phyloP scores from a whole-genome alignment of 1,140 invertebrate genomes.

The Adoxophyes honmai region DNA sequence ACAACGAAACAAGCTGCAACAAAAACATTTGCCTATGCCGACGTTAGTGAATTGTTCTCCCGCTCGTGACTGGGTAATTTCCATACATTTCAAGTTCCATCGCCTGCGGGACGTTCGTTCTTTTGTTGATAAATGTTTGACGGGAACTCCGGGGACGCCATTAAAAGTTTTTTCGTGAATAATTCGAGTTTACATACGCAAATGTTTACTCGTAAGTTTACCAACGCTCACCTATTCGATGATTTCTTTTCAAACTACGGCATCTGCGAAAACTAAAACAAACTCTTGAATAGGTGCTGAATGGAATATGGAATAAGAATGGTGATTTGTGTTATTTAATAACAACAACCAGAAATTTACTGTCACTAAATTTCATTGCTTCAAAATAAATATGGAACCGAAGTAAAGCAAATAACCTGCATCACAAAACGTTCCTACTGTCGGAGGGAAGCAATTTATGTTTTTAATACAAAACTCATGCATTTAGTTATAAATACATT shows the following conservation, averaged over 20 bases:
- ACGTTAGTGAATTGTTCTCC: slow-evolving; percentile 76
- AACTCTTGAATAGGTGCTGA: neutral
- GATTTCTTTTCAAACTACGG: slow-evolving; percentile 69
- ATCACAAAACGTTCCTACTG: too few relatives aligned
- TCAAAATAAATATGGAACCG: too few relatives aligned
- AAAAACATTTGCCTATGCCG: slow-evolving; percentile 74
- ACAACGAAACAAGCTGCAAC: slow-evolving; percentile 69
- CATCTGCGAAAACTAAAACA: neutral
- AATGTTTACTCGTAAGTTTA: slow-evolving; percentile 75
- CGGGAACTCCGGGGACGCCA: slow-evolving; percentile 76
- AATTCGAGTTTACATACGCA: slow-evolving; percentile 77
- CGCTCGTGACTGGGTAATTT: slow-evolving; percentile 75
- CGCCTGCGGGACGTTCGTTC: slow-evolving; percentile 76
- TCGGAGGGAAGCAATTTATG: too few relatives aligned
- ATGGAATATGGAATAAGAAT: neutral
- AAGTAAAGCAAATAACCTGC: too few relatives aligned
- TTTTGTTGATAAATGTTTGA: slow-evolving; percentile 78
- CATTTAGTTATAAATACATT: too few relatives aligned
- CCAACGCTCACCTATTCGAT: slow-evolving; percentile 70
- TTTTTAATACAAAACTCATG: too few relatives aligned
- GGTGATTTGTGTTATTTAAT: too few relatives aligned
- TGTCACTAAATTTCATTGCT: too few relatives aligned
- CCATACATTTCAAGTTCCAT: slow-evolving; percentile 77
- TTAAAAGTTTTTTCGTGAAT: slow-evolving; percentile 78
- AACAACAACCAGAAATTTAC: too few relatives aligned